A percentile compares a stretch with the other conserved stretches of the same genome.
phyloP scores from a whole-genome alignment of 1,140 invertebrate species.

The Copidosoma floridanum region DNA sequence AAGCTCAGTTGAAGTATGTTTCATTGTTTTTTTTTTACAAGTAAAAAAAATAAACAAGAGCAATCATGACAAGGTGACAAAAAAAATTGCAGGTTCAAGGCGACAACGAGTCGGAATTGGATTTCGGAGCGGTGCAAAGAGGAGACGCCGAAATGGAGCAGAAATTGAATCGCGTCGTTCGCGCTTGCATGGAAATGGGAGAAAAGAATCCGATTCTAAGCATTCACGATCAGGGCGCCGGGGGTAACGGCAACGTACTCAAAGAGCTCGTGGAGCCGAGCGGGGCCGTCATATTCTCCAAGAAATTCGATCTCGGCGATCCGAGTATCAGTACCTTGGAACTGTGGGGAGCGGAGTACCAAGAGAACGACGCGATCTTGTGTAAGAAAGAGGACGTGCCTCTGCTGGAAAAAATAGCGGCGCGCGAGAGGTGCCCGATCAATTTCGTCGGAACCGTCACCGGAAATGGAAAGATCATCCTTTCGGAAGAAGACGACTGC shows the following conservation, averaged over 20 bases:
- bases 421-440: constrained; percentile 87
- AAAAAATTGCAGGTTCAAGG: constrained; percentile 82
- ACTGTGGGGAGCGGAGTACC: constrained; percentile 97
- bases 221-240: constrained; percentile 95
- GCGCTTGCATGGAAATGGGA: constrained; percentile 84
- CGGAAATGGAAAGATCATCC: constrained; percentile 77
- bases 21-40: too few species aligned
- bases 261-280: constrained; percentile 94
- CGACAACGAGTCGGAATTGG: constrained; percentile 81
- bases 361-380: constrained; percentile 91
- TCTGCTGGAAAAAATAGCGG: constrained; percentile 72
- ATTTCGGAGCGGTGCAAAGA: constrained; percentile 95
- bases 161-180: constrained; percentile 89
- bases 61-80: too few species aligned
- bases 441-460: constrained; percentile 92
- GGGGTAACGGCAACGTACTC: constrained; percentile 96
- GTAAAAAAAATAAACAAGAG: too few species aligned
- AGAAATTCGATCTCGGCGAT: constrained; percentile 89
- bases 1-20: constrained; percentile 81
- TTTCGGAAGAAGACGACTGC: constrained; percentile 64
- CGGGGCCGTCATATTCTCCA: constrained; percentile 87
- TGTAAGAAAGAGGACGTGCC: constrained; percentile 66
- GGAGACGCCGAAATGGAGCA: constrained; percentile 99
- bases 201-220: constrained; percentile 86
- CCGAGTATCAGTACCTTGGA: constrained; percentile 90